These are phyloP conservation scores for Clunio marinus DNA, from an alignment of 2,888 invertebrate genomes.

Conservation along the genomic window DNA sequence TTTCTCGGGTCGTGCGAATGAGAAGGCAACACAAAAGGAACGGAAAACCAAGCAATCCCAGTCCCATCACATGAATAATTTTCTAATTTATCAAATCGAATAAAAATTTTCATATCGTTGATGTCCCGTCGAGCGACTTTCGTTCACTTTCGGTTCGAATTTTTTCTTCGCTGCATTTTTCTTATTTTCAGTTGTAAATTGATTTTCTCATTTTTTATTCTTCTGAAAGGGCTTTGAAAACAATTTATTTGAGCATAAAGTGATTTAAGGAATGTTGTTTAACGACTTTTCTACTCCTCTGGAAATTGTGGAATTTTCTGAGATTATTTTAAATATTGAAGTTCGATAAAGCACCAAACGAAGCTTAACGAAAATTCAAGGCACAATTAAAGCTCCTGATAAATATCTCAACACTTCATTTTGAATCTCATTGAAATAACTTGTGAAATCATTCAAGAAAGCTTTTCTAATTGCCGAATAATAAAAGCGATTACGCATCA, in stretches of 20 bases:
- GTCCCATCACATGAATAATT: slow-evolving; percentile 38
- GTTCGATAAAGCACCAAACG: background rate
- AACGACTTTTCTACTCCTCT: background rate
- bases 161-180: background rate
- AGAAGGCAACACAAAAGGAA: background rate
- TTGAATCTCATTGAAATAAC: too few relatives aligned
- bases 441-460: too few relatives aligned
- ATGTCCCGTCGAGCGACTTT: slow-evolving; percentile 19
- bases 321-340: background rate
- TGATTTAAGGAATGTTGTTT: too few relatives aligned
- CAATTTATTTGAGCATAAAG: background rate
- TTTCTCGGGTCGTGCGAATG: too few relatives aligned
- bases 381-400: too few relatives aligned
- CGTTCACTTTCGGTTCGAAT: background rate
- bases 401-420: too few relatives aligned
- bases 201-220: slow-evolving; percentile 1
- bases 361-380: too few relatives aligned
- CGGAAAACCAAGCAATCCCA: background rate
- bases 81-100: slow-evolving; percentile 39
- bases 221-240: background rate
- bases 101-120: slow-evolving; percentile 37
- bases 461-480: too few relatives aligned
- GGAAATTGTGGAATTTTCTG: background rate
- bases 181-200: background rate
- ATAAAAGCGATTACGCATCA: too few relatives aligned